Base-by-base conservation (phyloP, 2,113 vertebrate genomes). In the Chunga burmeisteri region DNA sequence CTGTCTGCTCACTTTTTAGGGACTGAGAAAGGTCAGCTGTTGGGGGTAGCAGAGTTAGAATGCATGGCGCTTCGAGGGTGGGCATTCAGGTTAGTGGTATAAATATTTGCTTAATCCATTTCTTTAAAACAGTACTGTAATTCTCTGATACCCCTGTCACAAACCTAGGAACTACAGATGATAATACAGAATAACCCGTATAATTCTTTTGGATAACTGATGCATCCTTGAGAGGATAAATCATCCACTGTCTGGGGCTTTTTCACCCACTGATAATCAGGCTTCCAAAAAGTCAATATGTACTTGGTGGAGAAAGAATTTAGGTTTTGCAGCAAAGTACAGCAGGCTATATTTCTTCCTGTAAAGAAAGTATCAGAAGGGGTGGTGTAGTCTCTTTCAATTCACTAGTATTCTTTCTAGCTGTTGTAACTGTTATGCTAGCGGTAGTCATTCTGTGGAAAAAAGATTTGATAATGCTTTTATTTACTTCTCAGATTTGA, bases 241-340 rank as follows among this genome's bases (percentile, higher is more conserved):
- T 93, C 61, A 91, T 90, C 52, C 10, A 7, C 38, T 34, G 21
- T 6, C 2, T 66, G 68, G 53, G 68, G 1, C 29, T 94, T 96
- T 92, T 80, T 87, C 52, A 86, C 50, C 42, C 74, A 1, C 61
- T 94, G 75, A 68, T 88, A 92, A 96, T 93, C 83, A 84, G 91
- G 61, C 63, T 89, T 89, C 29, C 7, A 71, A 56, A 93, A 94
- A 96, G 90, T 93, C 91, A 9, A 32, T 95, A 75, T 4, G 7
- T 47, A 70, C 47, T 79, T 79, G 52, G 34, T 78, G 87, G 38
- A 91, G 53, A 73, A 86, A 63, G 71, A 75, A 93, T 81, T 71
- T 59, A 36, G 36, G 38, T 53, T 59, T 88, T 91, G 53, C 46
- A 91, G 84, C 29, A 38, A 83, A 72, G 70, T 62, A 25, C 50